Conservation (phyloP, 1,140 invertebrate genomes). For the Zaprionus capensis region DNA sequence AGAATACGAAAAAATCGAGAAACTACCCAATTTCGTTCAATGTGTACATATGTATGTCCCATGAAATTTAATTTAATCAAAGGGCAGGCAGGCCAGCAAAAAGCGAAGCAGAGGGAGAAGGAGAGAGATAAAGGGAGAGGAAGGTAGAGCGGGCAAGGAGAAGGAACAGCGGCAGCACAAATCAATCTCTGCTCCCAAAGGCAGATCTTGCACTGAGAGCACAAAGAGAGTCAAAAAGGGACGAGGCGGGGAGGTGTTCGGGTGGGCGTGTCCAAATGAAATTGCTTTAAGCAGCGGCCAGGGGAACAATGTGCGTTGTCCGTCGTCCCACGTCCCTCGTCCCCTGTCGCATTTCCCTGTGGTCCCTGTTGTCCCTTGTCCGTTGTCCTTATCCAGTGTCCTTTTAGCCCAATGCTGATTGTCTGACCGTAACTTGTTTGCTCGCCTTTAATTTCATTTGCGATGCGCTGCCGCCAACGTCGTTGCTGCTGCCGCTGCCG, state of each 20-base stretch:
- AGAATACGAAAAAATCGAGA: slow-evolving; percentile 16
- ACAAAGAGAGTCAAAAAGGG: not conserved
- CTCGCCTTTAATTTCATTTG: slow-evolving; percentile 84
- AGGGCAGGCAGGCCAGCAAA: slow-evolving; percentile 60
- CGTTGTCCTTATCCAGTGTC: slow-evolving; percentile 58
- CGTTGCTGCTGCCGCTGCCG: slow-evolving; percentile 4
- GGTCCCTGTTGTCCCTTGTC: slow-evolving; percentile 21
- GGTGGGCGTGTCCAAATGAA: slow-evolving; percentile 65
- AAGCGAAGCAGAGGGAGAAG: slow-evolving; percentile 13
- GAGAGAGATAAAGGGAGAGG: slow-evolving; percentile 25
- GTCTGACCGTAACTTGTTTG: slow-evolving; percentile 83
- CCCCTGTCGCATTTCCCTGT: slow-evolving; percentile 31
- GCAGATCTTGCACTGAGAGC: slow-evolving; percentile 19
- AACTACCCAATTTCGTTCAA: slow-evolving; percentile 44
- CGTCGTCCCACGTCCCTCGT: slow-evolving; percentile 5
- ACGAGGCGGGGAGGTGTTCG: slow-evolving; percentile 16
- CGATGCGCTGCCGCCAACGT: slow-evolving; percentile 10
- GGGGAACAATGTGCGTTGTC: slow-evolving; percentile 45
- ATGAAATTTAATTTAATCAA: slow-evolving; percentile 84
- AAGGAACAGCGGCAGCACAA: slow-evolving; percentile 36
- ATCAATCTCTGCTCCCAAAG: slow-evolving; percentile 61
- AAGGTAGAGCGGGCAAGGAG: slow-evolving; percentile 34
- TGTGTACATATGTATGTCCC: slow-evolving; percentile 82
- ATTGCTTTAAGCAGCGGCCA: slow-evolving; percentile 67
- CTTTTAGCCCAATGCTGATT: slow-evolving; percentile 73